Percentiles rank a stretch among this genome's conserved stretches.
phyloP scores from a whole-genome alignment of 2,888 invertebrate species.

The Pantelozetes paolii region DNA sequence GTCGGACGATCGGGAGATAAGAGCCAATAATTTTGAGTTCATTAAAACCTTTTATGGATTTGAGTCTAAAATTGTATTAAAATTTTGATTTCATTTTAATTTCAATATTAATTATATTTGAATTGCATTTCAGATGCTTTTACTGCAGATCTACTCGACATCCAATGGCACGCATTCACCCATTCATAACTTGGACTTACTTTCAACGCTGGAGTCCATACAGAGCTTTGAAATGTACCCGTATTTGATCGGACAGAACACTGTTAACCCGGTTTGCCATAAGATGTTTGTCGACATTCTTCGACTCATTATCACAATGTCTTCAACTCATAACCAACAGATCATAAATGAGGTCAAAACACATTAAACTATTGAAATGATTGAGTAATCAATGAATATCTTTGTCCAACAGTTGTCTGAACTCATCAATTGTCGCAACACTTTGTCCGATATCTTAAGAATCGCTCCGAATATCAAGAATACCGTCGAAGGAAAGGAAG shows the following conservation, averaged over 20 bases:
- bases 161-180: slow-evolving; percentile 27
- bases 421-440: slow-evolving; percentile 34
- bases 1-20: slow-evolving; percentile 67
- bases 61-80: slow-evolving; percentile 70
- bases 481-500: slow-evolving; percentile 35
- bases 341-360: slow-evolving; percentile 36
- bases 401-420: slow-evolving; percentile 36
- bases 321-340: slow-evolving; percentile 36
- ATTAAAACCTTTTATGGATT: slow-evolving; percentile 69
- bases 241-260: slow-evolving; percentile 41
- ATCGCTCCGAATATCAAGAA: slow-evolving; percentile 38
- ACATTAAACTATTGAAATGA: background rate
- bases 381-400: background rate
- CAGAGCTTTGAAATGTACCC: slow-evolving; percentile 43
- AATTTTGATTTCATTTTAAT: background rate
- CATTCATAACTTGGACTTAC: slow-evolving; percentile 41
- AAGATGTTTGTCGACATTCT: slow-evolving; percentile 42
- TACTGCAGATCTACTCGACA: slow-evolving; percentile 39
- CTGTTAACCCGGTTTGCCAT: slow-evolving; percentile 42
- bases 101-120: background rate
- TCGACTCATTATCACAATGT: slow-evolving; percentile 36
- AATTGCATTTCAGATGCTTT: slow-evolving; percentile 38
- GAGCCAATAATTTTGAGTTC: slow-evolving; percentile 41
- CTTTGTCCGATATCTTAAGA: slow-evolving; percentile 40
- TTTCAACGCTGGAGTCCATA: slow-evolving; percentile 37